Base-by-base conservation (phyloP, 2,797 vertebrate species). In the Cyprinodon diabolis region DNA sequence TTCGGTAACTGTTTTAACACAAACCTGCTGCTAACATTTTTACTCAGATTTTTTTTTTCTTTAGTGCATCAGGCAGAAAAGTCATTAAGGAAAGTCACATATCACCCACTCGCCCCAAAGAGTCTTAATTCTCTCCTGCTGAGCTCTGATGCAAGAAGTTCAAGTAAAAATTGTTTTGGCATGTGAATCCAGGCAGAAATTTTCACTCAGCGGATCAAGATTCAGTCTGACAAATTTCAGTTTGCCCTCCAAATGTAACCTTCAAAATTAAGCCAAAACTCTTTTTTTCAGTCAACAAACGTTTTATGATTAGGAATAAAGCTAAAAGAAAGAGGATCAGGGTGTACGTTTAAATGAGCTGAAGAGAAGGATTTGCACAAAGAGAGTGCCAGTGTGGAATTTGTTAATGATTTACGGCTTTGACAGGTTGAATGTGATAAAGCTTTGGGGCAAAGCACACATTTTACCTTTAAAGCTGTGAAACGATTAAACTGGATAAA, bases 401-500 rank as follows among this genome's bases (percentile, higher is more conserved):
- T 89, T 82, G 5, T 40, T 77, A 76, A 86, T 2, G 75, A 92
- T 92, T 90, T 91, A 92, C 90, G 85, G 66, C 80, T 79, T 84
- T 90, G 82, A 90, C 88, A 89, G 72, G 82, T 69, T 84, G 68
- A 81, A 82, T 69, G 78, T 88, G 80, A 65, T 78, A 68, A 75
- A 68, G 89, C 91, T 89, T 80, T 69, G 58, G 85, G 90, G 83
- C 55, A 78, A 81, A 85, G 81, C 81, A 77, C 77, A 68, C 67
- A 72, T 78, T 80, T n/a, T 68, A n/a, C 51, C 73, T 48, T 79
- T 71, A 78, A 49, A 74, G 56, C 48, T 72, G 72, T 40, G 80
- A 65, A 21, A 75, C 49, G 35, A 58, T 58, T 72, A 13, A 49
- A n/a, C 13, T 66, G 55, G 60, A 71, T 55, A 57, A 75, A 69